These are phyloP conservation scores for Coryphaenoides rupestris DNA, from an alignment of 2,113 vertebrate genomes.

Conservation along the genomic window DNA sequence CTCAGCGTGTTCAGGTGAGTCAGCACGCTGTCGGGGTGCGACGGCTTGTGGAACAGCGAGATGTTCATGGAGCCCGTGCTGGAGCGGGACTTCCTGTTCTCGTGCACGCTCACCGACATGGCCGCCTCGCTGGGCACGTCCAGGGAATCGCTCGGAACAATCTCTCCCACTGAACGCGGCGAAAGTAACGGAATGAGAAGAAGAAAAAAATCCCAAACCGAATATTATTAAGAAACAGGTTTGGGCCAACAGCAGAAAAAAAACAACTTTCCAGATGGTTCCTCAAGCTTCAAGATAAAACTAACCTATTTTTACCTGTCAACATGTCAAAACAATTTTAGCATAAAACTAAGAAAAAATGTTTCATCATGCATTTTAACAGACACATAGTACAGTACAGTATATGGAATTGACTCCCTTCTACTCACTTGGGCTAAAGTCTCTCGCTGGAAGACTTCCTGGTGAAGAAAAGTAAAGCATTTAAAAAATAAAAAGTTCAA, in stretches of 20 bases:
- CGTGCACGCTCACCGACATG: constrained; percentile 93
- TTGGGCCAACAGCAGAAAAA: no score
- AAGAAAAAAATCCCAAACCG: neutral
- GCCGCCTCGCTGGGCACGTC: constrained; percentile 49
- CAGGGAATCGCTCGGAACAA: constrained; percentile 40
- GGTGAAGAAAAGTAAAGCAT: neutral
- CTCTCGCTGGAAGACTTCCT: constrained; percentile 1
- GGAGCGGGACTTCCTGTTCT: constrained; percentile 90
- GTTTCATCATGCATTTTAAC: no score
- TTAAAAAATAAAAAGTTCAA: neutral
- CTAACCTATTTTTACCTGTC: no score
- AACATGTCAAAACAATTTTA: no score
- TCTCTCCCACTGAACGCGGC: constrained; percentile 33
- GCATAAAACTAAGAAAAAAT: no score
- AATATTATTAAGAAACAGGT: no score
- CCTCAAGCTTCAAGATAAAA: no score
- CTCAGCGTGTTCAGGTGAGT: constrained; percentile 88
- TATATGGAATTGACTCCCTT: neutral
- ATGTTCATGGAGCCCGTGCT: constrained; percentile 92
- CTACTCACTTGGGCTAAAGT: constrained; percentile 1
- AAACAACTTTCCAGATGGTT: no score
- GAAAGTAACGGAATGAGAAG: neutral
- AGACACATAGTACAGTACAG: no score
- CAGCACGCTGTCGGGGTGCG: constrained; percentile 88
- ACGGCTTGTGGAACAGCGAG: constrained; percentile 90